Conservation (phyloP, 2,113 vertebrate species). For the Leptocoma aspasia region DNA sequence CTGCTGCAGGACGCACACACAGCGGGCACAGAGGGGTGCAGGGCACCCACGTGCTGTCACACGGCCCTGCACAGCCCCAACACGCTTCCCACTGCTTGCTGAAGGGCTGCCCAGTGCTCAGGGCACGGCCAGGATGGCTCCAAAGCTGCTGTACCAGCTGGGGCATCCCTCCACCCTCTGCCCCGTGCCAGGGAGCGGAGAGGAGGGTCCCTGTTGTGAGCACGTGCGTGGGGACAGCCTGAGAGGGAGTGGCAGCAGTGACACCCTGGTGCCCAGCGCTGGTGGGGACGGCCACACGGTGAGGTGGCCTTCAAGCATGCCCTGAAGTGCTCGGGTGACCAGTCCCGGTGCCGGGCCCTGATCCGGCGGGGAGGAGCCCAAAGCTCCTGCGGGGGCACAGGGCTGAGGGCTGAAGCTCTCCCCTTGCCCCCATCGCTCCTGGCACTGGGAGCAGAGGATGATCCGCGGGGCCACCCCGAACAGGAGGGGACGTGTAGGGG, state of each 20-base stretch:
- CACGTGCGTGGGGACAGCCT: neutral
- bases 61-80: accelerated
- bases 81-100: accelerated
- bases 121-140: neutral
- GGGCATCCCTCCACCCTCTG: neutral
- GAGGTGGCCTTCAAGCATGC: neutral
- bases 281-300: accelerated
- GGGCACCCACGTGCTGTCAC: accelerated
- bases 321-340: accelerated
- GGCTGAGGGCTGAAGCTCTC: neutral
- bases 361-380: neutral
- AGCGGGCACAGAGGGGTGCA: accelerated
- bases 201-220: neutral
- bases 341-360: accelerated
- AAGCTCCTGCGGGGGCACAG: neutral
- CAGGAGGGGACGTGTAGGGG: neutral
- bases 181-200: accelerated
- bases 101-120: neutral
- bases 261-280: no score
- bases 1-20: accelerated
- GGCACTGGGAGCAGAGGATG: neutral
- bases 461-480: neutral
- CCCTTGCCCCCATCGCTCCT: neutral
- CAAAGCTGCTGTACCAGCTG: neutral
- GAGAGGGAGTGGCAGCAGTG: neutral